Base-by-base conservation (phyloP, 37 sponge, comb jelly and placozoan genomes). In the Axinella damicornis region DNA sequence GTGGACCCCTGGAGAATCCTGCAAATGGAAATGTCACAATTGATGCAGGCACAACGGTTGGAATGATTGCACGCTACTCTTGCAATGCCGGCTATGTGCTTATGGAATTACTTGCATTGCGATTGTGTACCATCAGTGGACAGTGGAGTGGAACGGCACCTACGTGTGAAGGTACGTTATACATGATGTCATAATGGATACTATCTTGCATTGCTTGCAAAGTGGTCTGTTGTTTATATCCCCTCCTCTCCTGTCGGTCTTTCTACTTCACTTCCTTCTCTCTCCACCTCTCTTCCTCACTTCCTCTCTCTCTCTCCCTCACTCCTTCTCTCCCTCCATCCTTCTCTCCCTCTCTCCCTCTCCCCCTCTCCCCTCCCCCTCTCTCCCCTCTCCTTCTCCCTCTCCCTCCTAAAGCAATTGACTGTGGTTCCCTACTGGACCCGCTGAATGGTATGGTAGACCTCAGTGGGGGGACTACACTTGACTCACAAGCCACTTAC, bases 361-460 rank as follows among this genome's bases (percentile, higher is more conserved):
- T 46, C 46, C 46, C 46, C 9, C 9, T 9, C 46, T 46, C 9
- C 9, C 46, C 46, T 46, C 46, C 9, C 9, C 9, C 46, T 46
- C 46, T 12, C 9, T 46, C 9, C 46, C 6, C 9, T 9, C 9
- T 46, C 46, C 46, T 46, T 46, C 9, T 46, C 46, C 9, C 46
- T 9, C 46, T 46, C 46, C 9, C 46, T 9, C 5, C 16, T 34
- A 41, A 53, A 82, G 86, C 36, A 18, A 64, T 79, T 81, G 76
- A 70, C 11, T 93, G 94, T 65, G 83, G 83, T 21, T 0, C 2
- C 20, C 94, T 78, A 0, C 52, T 9, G 17, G 34, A 39, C 21
- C 89, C 86, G 18, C 27, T 0, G 20, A 76, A 89, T 67, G 94
- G 94, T 11, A 5, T 24, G 12, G 83, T 93, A 14, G 34, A 33